phyloP scores from a whole-genome alignment of 2,888 invertebrate species.

The Diogma glabrata region DNA sequence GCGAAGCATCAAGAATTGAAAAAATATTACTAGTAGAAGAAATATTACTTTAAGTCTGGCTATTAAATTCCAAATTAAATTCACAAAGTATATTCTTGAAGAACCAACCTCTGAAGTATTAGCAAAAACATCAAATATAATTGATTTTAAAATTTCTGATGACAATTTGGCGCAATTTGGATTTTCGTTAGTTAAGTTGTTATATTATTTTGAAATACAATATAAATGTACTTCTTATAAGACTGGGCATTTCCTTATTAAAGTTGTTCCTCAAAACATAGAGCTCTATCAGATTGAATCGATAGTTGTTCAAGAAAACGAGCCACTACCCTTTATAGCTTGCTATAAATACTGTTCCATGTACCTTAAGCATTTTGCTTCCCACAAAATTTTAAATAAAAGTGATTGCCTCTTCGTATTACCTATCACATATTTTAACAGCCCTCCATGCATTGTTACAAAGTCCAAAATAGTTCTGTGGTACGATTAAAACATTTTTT shows the following conservation, averaged over 20 bases:
- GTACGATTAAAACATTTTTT: not conserved
- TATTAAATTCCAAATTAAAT: conserved; percentile 13
- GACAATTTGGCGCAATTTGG: not conserved
- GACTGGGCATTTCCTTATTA: not conserved
- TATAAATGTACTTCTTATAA: not conserved
- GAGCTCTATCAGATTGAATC: not conserved
- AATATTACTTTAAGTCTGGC: conserved; percentile 10
- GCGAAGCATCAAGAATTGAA: conserved; percentile 13
- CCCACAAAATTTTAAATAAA: conserved; percentile 3
- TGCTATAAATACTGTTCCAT: conserved; percentile 2
- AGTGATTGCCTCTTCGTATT: not conserved
- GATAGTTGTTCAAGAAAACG: not conserved
- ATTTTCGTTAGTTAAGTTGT: not conserved
- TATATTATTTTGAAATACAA: conserved; percentile 1
- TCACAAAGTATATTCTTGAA: conserved; percentile 8
- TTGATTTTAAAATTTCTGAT: not conserved
- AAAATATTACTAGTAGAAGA: conserved; percentile 12
- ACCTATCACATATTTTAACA: not conserved
- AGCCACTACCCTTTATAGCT: not conserved
- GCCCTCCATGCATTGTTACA: not conserved
- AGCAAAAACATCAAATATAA: not conserved
- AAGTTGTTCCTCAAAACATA: not conserved
- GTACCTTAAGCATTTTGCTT: not conserved
- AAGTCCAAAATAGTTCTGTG: not conserved
- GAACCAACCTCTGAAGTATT: not conserved